Evolutionary conservation across 2,888 invertebrate species (phyloP).

Genomic region (Andrena hattorfiana): DNA sequence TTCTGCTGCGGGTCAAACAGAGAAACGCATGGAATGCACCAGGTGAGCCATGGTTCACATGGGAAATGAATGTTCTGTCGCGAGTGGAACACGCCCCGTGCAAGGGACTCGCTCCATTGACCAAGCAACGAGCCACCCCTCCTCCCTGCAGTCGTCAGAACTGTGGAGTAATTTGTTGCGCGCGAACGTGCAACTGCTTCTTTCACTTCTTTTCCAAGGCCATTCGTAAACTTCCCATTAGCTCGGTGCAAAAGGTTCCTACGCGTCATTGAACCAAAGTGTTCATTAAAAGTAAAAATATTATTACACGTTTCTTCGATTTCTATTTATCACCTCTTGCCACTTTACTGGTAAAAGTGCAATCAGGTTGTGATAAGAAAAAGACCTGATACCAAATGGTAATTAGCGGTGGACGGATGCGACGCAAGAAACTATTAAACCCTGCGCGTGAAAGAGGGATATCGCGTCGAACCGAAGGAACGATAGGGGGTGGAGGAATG

Average conservation of each 20-base stretch:
- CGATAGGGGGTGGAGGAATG: background rate
- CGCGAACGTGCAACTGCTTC: constrained; percentile 9
- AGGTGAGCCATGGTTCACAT: constrained; percentile 84
- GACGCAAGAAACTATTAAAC: too few species aligned
- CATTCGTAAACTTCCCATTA: too few species aligned
- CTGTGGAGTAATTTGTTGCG: constrained; percentile 40
- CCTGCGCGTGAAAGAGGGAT: too few species aligned
- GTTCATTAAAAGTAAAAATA: too few species aligned
- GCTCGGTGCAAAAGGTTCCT: too few species aligned
- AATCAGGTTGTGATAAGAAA: too few species aligned
- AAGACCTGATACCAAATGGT: too few species aligned
- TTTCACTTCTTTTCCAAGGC: too few species aligned
- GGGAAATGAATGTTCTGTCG: constrained; percentile 85
- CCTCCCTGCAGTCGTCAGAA: constrained; percentile 50
- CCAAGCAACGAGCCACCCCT: constrained; percentile 29
- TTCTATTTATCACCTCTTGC: too few species aligned
- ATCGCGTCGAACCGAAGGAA: background rate
- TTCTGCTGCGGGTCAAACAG: constrained; percentile 68
- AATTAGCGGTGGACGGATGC: too few species aligned
- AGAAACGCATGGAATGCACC: constrained; percentile 70
- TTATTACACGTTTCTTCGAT: background rate
- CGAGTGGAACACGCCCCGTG: constrained; percentile 73
- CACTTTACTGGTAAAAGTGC: too few species aligned
- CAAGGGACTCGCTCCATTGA: constrained; percentile 64
- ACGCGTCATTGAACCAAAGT: too few species aligned